Evolutionary conservation across 1,140 invertebrate species (phyloP).

Genomic region (Triops cancriformis): DNA sequence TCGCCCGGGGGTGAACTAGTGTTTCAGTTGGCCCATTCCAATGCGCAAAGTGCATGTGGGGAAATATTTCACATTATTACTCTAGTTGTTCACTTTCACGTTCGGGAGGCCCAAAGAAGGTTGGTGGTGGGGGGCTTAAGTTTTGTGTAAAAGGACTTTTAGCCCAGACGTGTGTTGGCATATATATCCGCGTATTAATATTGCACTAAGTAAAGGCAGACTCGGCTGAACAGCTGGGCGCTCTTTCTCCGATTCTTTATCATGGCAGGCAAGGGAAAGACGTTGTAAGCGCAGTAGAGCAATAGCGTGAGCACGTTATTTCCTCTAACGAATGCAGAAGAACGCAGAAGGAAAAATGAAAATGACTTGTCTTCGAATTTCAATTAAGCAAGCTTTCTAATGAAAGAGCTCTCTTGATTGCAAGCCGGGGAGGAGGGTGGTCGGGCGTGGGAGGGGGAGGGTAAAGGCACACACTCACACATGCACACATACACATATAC

Average conservation of each 20-base stretch:
- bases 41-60: no score
- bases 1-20: no score
- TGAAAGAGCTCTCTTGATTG: slow-evolving; percentile 10
- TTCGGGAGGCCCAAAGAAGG: no score
- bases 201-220: slow-evolving; percentile 2
- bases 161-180: slow-evolving; percentile 3
- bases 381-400: slow-evolving; percentile 14
- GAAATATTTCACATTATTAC: no score
- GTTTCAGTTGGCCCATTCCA: no score
- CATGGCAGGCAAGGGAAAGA: neutral
- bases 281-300: neutral
- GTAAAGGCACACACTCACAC: neutral
- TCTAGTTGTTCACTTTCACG: no score
- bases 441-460: neutral
- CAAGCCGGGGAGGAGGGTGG: neutral
- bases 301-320: neutral
- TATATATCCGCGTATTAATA: slow-evolving; percentile 11
- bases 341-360: slow-evolving; percentile 3
- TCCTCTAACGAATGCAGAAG: neutral
- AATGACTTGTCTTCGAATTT: slow-evolving; percentile 11
- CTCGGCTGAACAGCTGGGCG: neutral
- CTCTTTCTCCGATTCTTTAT: neutral
- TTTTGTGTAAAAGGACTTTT: neutral
- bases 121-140: neutral
- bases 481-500: neutral